These are phyloP conservation scores for Cataglyphis rosenhaueri DNA, from an alignment of 2,888 invertebrate genomes.

Conservation along the genomic window DNA sequence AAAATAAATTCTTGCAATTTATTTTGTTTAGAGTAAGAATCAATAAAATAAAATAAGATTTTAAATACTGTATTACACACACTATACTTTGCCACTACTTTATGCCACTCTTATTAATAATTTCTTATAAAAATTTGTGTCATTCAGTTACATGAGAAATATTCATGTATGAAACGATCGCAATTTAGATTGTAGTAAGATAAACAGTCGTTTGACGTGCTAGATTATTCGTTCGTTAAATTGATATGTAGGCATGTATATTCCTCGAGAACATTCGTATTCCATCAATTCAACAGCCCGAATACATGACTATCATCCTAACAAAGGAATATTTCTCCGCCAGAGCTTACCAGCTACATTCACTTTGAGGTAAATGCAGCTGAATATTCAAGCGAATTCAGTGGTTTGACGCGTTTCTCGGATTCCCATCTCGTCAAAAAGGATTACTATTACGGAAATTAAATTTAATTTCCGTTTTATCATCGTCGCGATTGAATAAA, in stretches of 20 bases:
- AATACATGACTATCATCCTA: slow-evolving; percentile 46
- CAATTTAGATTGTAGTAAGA: background rate
- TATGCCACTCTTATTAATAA: background rate
- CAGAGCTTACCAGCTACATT: slow-evolving; percentile 48
- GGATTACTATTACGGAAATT: slow-evolving; percentile 52
- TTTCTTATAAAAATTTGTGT: background rate
- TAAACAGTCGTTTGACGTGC: slow-evolving; percentile 15
- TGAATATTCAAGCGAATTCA: slow-evolving; percentile 52
- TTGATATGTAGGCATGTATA: slow-evolving; percentile 29
- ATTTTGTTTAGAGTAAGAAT: background rate
- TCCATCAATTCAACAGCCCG: slow-evolving; percentile 46
- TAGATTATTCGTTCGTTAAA: slow-evolving; percentile 36
- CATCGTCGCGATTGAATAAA: background rate
- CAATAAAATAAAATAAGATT: background rate
- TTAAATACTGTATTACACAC: background rate
- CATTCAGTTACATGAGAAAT: background rate
- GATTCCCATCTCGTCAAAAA: slow-evolving; percentile 43
- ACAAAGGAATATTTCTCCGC: slow-evolving; percentile 54
- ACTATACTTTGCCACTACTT: background rate
- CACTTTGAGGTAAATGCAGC: slow-evolving; percentile 54
- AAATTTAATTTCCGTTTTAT: slow-evolving; percentile 54
- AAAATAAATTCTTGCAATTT: slow-evolving; percentile 22
- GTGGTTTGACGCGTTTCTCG: slow-evolving; percentile 49
- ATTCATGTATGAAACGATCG: background rate
- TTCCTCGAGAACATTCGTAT: slow-evolving; percentile 25